Evolutionary conservation across 64 coral and sea anemone genomes (phyloP).

Genomic region (Pocillopora verrucosa): DNA sequence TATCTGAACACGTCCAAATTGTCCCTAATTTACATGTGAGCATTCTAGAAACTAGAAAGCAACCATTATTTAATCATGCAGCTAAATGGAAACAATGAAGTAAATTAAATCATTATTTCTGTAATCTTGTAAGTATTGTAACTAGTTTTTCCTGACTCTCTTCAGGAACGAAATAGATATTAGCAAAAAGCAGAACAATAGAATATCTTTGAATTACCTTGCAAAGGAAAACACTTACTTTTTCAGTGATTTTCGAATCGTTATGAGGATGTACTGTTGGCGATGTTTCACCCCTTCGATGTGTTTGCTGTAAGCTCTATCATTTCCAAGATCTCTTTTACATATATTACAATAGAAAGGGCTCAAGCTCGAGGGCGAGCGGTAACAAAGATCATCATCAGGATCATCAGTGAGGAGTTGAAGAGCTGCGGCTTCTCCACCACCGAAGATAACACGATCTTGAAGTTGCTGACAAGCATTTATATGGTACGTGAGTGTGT

Average conservation of each 20-base stretch:
- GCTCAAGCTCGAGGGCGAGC: background rate
- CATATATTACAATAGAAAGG: conserved; percentile 41
- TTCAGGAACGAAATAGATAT: too few relatives aligned
- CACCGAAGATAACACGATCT: conserved; percentile 59
- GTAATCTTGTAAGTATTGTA: too few relatives aligned
- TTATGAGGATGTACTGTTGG: conserved; percentile 56
- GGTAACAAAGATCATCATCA: background rate
- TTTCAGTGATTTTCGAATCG: conserved; percentile 61
- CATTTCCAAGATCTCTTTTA: conserved; percentile 3
- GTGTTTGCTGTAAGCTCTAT: background rate
- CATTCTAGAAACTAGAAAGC: too few relatives aligned
- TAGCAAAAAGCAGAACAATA: too few relatives aligned
- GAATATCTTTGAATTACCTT: too few relatives aligned
- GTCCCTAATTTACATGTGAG: too few relatives aligned
- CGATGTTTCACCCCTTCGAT: conserved; percentile 37
- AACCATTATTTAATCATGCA: too few relatives aligned
- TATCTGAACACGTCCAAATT: too few relatives aligned
- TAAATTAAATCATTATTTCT: too few relatives aligned
- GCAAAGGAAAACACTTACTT: conserved; percentile 28
- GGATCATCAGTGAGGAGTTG: conserved; percentile 40
- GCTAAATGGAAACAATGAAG: too few relatives aligned
- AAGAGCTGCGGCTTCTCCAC: conserved; percentile 69
- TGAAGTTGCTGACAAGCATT: conserved; percentile 54
- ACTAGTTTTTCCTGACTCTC: too few relatives aligned
- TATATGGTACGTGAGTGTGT: conserved; percentile 58